Conservation (phyloP, 2,113 vertebrate species). For the Mormoops blainvillei region DNA sequence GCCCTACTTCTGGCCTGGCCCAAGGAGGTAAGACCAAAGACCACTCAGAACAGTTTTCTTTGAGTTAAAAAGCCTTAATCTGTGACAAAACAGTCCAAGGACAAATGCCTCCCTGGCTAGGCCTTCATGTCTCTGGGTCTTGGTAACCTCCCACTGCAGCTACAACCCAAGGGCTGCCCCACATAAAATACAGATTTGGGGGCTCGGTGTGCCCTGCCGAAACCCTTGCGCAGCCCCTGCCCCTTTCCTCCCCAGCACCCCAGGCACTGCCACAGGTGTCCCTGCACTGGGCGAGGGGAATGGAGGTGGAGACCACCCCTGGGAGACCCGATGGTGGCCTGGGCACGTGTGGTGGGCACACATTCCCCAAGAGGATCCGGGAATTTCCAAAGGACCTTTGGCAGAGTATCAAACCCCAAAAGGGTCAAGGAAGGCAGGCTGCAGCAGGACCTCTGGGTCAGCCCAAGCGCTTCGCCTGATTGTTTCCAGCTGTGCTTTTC, state of each 20-base stretch:
- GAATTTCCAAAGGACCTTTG: neutral
- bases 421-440: neutral
- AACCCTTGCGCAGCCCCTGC: neutral
- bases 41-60: neutral
- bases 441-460: neutral
- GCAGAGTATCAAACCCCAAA: neutral
- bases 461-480: neutral
- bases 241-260: neutral
- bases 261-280: neutral
- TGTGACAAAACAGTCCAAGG: neutral
- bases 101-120: neutral
- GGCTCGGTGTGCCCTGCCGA: neutral
- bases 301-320: neutral
- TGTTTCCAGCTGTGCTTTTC: neutral
- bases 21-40: neutral
- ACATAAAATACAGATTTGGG: neutral
- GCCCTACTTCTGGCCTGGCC: too few relatives aligned
- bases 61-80: neutral
- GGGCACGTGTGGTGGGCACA: fast-evolving
- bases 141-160: neutral
- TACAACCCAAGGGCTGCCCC: neutral
- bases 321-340: neutral
- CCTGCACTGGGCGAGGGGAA: neutral
- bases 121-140: neutral
- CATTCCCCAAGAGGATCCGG: neutral